Evolutionary conservation across 2,113 vertebrate species (phyloP).

Genomic region (Etheostoma cragini): DNA sequence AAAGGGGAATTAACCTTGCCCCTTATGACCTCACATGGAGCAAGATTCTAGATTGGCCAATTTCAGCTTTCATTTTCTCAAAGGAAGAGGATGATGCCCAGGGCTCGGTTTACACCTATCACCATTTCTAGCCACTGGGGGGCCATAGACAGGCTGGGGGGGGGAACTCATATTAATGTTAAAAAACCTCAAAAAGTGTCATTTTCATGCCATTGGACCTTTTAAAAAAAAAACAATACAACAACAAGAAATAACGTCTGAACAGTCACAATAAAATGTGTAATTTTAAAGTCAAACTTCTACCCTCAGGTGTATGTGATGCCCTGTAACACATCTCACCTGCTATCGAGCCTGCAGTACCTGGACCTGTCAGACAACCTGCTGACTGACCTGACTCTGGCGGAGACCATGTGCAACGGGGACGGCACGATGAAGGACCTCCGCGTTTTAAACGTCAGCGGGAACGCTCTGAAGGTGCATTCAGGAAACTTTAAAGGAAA

Average conservation of each 20-base stretch:
- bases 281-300: background rate
- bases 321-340: constrained; percentile 23
- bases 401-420: constrained; percentile 30
- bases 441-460: constrained; percentile 68
- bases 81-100: too few species aligned
- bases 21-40: too few species aligned
- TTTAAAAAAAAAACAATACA: background rate
- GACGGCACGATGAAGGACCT: constrained; percentile 31
- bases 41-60: too few species aligned
- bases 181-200: too few species aligned
- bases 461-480: constrained; percentile 67
- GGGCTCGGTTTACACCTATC: too few species aligned
- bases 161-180: too few species aligned
- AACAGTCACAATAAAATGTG: background rate
- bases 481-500: background rate
- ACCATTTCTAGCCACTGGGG: too few species aligned
- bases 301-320: constrained; percentile 57
- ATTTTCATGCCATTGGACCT: too few species aligned
- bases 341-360: constrained; percentile 64
- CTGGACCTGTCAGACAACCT: constrained; percentile 72
- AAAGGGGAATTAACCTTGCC: too few species aligned
- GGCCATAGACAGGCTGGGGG: too few species aligned
- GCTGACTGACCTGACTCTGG: constrained; percentile 66
- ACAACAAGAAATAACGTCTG: background rate
- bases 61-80: too few species aligned